Evolutionary conservation across 2,797 vertebrate species (phyloP).

Genomic region (Rachycentron canadum): DNA sequence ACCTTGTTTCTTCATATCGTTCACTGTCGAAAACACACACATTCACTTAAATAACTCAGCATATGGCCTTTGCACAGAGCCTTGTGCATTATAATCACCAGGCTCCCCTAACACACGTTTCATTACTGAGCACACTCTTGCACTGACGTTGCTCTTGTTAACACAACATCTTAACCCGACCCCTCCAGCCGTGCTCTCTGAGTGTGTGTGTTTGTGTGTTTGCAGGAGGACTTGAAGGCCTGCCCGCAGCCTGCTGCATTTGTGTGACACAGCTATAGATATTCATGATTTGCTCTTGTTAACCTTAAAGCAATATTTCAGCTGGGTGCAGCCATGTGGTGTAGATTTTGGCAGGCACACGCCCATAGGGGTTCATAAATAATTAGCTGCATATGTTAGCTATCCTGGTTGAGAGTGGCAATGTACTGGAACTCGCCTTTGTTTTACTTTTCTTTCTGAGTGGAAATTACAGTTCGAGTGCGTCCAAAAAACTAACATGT

Average conservation of each 20-base stretch:
- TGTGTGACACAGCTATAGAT: constrained; percentile 41
- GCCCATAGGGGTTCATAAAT: constrained; percentile 68
- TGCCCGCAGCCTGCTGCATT: constrained; percentile 39
- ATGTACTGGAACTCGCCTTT: constrained; percentile 39
- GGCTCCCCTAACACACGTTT: constrained; percentile 31
- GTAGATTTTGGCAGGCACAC: constrained; percentile 65
- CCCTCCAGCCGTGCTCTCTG: constrained; percentile 8
- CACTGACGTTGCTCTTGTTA: constrained; percentile 42
- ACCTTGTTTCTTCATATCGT: neutral
- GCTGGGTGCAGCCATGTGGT: constrained; percentile 41
- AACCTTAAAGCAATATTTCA: constrained; percentile 72
- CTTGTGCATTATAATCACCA: constrained; percentile 16
- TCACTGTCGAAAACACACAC: constrained; percentile 5
- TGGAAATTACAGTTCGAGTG: constrained; percentile 40
- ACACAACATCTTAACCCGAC: constrained; percentile 42
- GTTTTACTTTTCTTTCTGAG: constrained; percentile 50
- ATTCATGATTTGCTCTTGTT: constrained; percentile 68
- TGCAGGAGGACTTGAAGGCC: constrained; percentile 27
- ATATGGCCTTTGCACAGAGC: constrained; percentile 21
- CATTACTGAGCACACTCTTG: constrained; percentile 16
- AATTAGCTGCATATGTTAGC: constrained; percentile 67
- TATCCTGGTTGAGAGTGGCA: constrained; percentile 28
- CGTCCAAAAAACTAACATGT: constrained; percentile 13
- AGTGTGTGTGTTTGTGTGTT: constrained; percentile 14
- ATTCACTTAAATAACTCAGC: constrained; percentile 10